Conservation (phyloP, 1,140 invertebrate species). For the Pomacea maculata region DNA sequence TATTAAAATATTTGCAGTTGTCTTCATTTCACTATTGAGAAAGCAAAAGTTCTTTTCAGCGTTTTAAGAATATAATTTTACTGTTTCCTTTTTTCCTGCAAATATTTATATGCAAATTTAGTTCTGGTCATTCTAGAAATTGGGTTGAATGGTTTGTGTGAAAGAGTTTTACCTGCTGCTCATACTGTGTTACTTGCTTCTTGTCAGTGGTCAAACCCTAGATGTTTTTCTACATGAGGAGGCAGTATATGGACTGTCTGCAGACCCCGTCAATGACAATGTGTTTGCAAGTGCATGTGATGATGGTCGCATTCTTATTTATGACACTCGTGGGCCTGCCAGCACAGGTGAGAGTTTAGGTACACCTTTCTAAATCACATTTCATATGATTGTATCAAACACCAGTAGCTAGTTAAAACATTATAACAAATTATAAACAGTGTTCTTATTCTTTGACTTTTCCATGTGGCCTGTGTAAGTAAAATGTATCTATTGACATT, state of each 20-base stretch:
- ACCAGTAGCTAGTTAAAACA: too few relatives aligned
- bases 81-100: neutral
- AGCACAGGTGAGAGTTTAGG: constrained; percentile 65
- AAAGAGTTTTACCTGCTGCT: neutral
- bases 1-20: too few relatives aligned
- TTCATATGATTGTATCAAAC: neutral
- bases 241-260: constrained; percentile 87
- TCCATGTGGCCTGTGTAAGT: too few relatives aligned
- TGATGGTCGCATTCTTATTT: constrained; percentile 86
- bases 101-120: neutral
- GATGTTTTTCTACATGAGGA: constrained; percentile 86
- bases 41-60: too few relatives aligned
- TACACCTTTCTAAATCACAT: neutral
- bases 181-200: constrained; percentile 26
- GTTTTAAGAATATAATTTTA: neutral
- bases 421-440: too few relatives aligned
- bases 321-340: constrained; percentile 79
- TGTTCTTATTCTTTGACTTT: too few relatives aligned
- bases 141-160: too few relatives aligned
- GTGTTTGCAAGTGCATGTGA: constrained; percentile 90
- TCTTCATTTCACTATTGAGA: too few relatives aligned
- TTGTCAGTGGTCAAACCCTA: constrained; percentile 74
- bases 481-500: too few relatives aligned
- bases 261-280: constrained; percentile 84
- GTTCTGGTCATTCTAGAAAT: too few relatives aligned